Evolutionary conservation across 2,888 invertebrate genomes (phyloP), one percentile per base, ranked within the genome.

Genomic region (Watsonalla binaria): DNA sequence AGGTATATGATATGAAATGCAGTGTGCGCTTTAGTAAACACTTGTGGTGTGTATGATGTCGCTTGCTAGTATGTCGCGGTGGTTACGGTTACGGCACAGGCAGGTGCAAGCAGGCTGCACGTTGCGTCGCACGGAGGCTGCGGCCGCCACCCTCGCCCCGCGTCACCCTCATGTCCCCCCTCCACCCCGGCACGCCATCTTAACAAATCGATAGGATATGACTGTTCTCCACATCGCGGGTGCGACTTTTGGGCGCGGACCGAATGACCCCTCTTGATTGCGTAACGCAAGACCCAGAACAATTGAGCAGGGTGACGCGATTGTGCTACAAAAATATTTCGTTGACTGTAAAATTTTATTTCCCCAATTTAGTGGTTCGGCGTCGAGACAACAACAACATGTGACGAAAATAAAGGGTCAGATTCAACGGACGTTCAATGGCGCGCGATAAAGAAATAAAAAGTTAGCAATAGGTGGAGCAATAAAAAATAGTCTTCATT

Each of bases 141-240:
- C 79, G 79, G 79, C 69, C 67, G 54, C 78, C 80, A 80, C 76
- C 78, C 78, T 78, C 75, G 70, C 72, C 74, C 68, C 74, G 68
- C 74, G 70, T 70, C 76, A 72, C 78, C 76, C 76, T 72, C 76
- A 66, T 71, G 68, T 63, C 75, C 66, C 70, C 68, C 74, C 75
- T 65, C 76, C 74, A 68, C 79, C 81, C 82, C 79, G 82, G 79
- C 76, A 80, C 87, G 86, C 90, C 91, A 88, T 91, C 91, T 92
- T 91, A 90, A 91, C 91, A 91, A 91, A 92, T 92, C 91, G 91
- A 92, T 92, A 91, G 91, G 90, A 91, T 91, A 90, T 91, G 90
- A 91, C 90, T 90, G 88, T 90, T 90, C 90, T 89, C 88, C 83
- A 87, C 84, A 85, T 86, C 85, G 86, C 86, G 86, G 80, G 81